Evolutionary conservation across 1,140 invertebrate species (phyloP).

Genomic region (Gryon sp.): DNA sequence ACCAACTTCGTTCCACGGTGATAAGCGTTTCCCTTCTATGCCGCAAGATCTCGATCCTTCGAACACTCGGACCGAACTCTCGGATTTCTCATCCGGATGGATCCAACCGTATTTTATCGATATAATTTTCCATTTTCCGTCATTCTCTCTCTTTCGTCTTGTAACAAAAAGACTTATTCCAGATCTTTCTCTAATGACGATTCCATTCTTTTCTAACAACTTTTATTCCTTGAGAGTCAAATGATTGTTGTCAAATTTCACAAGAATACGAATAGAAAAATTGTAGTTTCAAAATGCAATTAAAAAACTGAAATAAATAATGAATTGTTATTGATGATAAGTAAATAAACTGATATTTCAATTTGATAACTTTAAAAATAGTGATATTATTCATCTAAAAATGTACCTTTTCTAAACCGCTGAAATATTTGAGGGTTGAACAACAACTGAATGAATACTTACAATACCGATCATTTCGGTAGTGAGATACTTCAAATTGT

Average conservation of each 20-base stretch:
- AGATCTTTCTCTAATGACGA: too few species aligned
- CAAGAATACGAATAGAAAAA: too few species aligned
- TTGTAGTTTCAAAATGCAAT: too few species aligned
- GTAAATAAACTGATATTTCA: too few species aligned
- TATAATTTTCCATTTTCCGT: constrained; percentile 46
- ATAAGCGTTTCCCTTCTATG: constrained; percentile 14
- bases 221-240: too few species aligned
- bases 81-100: constrained; percentile 18
- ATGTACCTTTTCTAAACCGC: too few species aligned
- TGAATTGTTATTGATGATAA: too few species aligned
- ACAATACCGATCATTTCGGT: neutral
- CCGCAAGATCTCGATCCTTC: constrained; percentile 12
- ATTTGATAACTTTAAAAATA: too few species aligned
- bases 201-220: neutral
- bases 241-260: too few species aligned
- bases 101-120: constrained; percentile 18
- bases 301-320: too few species aligned
- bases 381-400: too few species aligned
- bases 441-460: neutral
- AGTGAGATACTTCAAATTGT: neutral
- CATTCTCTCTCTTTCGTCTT: constrained; percentile 37
- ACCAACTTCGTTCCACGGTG: constrained; percentile 35
- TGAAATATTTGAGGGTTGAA: too few species aligned
- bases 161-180: constrained; percentile 6
- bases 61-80: constrained; percentile 8